Percentiles rank a stretch among this genome's conserved stretches.
These are phyloP conservation scores for Rhodeus uyekii DNA, from an alignment of 2,797 vertebrate species.

Conservation along the genomic window DNA sequence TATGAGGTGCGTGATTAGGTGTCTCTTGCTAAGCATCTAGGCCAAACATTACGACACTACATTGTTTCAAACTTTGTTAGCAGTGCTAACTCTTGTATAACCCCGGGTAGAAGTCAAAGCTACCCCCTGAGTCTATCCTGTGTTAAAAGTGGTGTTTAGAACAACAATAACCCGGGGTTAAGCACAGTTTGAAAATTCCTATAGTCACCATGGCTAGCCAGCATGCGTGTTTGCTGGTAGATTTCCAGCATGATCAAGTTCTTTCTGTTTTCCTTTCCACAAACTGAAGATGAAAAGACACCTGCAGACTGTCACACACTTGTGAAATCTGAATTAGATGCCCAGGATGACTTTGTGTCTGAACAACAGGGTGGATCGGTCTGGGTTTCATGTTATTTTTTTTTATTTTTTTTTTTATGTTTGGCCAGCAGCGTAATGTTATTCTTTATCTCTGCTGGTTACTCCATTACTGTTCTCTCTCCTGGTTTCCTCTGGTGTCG, in stretches of 20 bases:
- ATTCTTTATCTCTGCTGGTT: conserved; percentile 54
- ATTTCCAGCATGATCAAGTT: neutral
- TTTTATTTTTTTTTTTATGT: neutral
- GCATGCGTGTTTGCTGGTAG: neutral
- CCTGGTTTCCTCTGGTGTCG: conserved; percentile 40
- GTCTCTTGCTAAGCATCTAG: too few relatives aligned
- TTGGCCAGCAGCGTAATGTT: conserved; percentile 53
- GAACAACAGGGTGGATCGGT: conserved; percentile 10
- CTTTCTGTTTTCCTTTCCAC: neutral
- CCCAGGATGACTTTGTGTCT: neutral
- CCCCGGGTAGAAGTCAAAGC: too few relatives aligned
- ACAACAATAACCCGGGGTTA: neutral
- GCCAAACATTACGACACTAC: too few relatives aligned
- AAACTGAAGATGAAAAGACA: neutral
- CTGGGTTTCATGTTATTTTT: conserved; percentile 7
- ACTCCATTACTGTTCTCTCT: conserved; percentile 43
- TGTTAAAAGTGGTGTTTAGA: neutral
- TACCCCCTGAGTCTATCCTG: too few relatives aligned
- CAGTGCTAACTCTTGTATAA: too few relatives aligned
- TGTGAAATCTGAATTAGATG: conserved; percentile 8
- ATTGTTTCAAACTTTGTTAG: too few relatives aligned
- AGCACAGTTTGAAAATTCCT: neutral
- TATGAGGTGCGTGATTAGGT: too few relatives aligned
- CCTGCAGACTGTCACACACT: neutral
- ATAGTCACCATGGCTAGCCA: neutral